Conservation (phyloP, 2,888 invertebrate genomes). For the Monochamus alternatus region DNA sequence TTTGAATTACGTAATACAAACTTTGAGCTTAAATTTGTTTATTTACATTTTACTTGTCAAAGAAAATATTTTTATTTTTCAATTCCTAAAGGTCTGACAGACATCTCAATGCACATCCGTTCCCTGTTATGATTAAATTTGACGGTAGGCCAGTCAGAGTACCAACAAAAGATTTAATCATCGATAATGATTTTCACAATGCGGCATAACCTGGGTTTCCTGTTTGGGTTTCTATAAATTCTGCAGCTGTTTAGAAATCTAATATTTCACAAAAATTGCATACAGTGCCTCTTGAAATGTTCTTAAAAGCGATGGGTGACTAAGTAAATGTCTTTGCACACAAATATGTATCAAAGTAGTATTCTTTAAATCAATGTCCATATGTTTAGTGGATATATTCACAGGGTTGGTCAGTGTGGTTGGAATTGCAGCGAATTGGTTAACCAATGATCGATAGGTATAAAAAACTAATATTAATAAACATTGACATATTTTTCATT, state of each 20-base stretch:
- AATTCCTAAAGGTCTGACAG: neutral
- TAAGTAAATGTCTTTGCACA: neutral
- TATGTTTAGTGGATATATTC: too few relatives aligned
- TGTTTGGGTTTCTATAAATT: neutral
- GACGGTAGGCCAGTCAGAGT: neutral
- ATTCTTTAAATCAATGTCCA: too few relatives aligned
- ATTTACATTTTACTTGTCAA: neutral
- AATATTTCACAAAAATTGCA: constrained; percentile 16
- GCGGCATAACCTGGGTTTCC: neutral
- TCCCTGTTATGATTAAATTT: constrained; percentile 7
- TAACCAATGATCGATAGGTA: too few relatives aligned
- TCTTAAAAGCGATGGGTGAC: neutral
- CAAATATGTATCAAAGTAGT: neutral
- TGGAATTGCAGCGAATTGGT: too few relatives aligned
- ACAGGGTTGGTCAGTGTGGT: too few relatives aligned
- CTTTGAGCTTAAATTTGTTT: too few relatives aligned
- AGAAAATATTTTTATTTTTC: constrained; percentile 8
- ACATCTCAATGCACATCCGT: neutral
- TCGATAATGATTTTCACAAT: neutral
- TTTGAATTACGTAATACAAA: too few relatives aligned
- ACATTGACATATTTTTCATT: too few relatives aligned
- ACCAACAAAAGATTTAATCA: neutral
- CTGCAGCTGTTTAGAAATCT: constrained; percentile 4
- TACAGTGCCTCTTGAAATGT: neutral
- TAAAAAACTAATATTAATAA: too few relatives aligned